These are phyloP conservation scores for Eilema depressum DNA, from an alignment of 2,888 invertebrate genomes.

Conservation along the genomic window DNA sequence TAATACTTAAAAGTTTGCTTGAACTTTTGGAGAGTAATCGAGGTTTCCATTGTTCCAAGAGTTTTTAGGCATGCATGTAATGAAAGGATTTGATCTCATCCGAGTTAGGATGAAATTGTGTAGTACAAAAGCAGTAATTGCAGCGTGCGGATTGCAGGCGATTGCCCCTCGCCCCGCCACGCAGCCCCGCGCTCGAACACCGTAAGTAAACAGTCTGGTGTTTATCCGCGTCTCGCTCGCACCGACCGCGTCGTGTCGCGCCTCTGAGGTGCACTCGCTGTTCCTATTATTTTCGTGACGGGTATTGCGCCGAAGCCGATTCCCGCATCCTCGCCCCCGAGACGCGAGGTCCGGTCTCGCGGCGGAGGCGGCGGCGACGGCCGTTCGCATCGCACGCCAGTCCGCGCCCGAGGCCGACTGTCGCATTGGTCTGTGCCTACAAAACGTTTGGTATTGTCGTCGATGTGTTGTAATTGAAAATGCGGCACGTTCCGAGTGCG, in stretches of 20 bases:
- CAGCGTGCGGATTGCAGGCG: slow-evolving; percentile 86
- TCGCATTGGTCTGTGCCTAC: slow-evolving; percentile 81
- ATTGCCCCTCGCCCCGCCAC: slow-evolving; percentile 76
- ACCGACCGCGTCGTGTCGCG: slow-evolving; percentile 86
- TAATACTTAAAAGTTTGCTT: background rate
- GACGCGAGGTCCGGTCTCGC: slow-evolving; percentile 86
- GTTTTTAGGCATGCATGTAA: background rate
- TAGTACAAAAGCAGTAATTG: slow-evolving; percentile 82
- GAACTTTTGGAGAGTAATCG: background rate
- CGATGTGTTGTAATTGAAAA: slow-evolving; percentile 76
- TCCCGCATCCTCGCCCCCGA: slow-evolving; percentile 87
- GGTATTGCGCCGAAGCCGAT: slow-evolving; percentile 87
- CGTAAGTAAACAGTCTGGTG: slow-evolving; percentile 87
- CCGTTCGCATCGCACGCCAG: slow-evolving; percentile 84
- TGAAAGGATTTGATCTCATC: slow-evolving; percentile 48
- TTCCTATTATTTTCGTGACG: slow-evolving; percentile 88
- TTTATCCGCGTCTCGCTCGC: slow-evolving; percentile 87
- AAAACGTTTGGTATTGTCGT: slow-evolving; percentile 71
- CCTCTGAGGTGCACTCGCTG: slow-evolving; percentile 87
- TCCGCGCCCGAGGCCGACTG: slow-evolving; percentile 84
- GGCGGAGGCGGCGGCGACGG: slow-evolving; percentile 84
- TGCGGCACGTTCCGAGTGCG: slow-evolving; percentile 74
- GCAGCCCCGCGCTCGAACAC: slow-evolving; percentile 81
- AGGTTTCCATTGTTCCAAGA: background rate
- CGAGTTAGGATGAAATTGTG: slow-evolving; percentile 76